Conservation (phyloP, 2,797 vertebrate genomes). For the Pipistrellus pygmaeus region DNA sequence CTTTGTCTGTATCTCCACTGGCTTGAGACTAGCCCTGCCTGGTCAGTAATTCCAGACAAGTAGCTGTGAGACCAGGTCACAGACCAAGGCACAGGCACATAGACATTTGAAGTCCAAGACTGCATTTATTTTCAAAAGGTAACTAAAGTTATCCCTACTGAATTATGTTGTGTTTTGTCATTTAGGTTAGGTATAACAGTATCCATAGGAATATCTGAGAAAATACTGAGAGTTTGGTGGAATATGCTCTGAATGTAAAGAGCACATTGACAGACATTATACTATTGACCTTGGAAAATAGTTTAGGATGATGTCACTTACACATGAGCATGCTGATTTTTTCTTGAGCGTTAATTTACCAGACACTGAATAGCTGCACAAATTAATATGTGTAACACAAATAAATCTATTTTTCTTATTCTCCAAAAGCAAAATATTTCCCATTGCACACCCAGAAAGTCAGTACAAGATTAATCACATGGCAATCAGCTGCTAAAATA, state of each 20-base stretch:
- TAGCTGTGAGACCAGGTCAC: neutral
- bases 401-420: too few species aligned
- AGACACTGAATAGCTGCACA: too few species aligned
- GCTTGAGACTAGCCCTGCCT: too few species aligned
- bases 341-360: too few species aligned
- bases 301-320: neutral
- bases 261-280: neutral
- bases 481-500: too few species aligned
- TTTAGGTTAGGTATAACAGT: neutral
- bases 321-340: neutral
- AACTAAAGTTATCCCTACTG: neutral
- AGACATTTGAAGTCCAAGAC: neutral
- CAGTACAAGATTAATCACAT: too few species aligned
- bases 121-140: neutral
- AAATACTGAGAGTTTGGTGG: neutral
- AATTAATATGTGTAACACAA: too few species aligned
- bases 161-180: neutral
- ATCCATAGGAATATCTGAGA: neutral
- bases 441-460: too few species aligned
- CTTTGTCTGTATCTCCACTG: neutral
- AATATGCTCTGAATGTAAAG: neutral
- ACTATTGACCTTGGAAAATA: neutral
- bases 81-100: neutral
- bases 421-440: too few species aligned
- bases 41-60: neutral